Percentiles rank a stretch among this genome's conserved stretches.
phyloP scores from a whole-genome alignment of 2,113 vertebrate species.

The Dasyprocta punctata region DNA sequence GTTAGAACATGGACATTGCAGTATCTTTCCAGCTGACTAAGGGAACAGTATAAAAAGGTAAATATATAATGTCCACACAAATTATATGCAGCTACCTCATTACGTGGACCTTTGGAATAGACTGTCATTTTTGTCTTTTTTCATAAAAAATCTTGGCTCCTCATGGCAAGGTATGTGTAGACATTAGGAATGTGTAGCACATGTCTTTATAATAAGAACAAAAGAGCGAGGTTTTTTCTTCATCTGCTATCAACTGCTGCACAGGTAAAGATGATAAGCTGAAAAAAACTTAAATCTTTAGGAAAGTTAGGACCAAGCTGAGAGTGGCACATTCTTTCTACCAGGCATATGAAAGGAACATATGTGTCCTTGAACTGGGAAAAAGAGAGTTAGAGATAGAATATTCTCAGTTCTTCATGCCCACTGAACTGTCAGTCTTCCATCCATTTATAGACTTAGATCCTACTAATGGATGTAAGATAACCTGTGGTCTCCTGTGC shows the following conservation, averaged over 20 bases:
- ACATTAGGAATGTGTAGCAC: neutral
- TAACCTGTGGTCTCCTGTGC: neutral
- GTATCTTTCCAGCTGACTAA: neutral
- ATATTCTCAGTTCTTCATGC: neutral
- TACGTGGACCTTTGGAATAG: neutral
- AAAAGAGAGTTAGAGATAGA: neutral
- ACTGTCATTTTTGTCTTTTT: neutral
- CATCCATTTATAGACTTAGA: conserved; percentile 33
- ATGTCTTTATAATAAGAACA: neutral
- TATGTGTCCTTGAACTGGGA: neutral
- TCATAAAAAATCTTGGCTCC: neutral
- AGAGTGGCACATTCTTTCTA: neutral
- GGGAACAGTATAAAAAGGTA: neutral
- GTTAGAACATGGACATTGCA: neutral
- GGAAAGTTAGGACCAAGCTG: neutral
- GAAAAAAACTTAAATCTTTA: neutral
- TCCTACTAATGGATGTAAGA: conserved; percentile 10
- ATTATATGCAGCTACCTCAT: neutral
- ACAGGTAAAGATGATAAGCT: neutral
- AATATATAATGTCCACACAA: neutral
- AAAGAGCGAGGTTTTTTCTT: neutral
- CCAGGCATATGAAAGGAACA: neutral
- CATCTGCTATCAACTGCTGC: neutral
- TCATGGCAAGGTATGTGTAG: neutral
- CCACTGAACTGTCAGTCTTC: neutral